phyloP scores from a whole-genome alignment of 2,888 invertebrate species.

The Oxystoma pomonae region DNA sequence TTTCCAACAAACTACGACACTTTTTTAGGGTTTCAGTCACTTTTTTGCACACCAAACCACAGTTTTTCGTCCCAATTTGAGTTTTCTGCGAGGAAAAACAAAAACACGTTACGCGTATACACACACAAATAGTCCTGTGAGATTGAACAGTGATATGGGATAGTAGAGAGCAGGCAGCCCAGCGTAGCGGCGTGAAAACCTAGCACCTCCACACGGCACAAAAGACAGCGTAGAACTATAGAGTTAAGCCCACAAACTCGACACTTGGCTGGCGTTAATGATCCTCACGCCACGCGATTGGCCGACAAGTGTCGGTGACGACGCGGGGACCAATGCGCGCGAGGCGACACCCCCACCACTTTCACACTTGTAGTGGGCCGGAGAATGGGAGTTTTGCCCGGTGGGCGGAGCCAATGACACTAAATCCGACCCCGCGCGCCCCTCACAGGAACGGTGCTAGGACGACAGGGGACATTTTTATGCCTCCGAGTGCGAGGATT shows the following conservation, averaged over 20 bases:
- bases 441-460: not conserved
- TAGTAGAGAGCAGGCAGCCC: not conserved
- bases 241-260: slow-evolving; percentile 42
- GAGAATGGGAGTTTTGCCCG: slow-evolving; percentile 46
- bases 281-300: slow-evolving; percentile 45
- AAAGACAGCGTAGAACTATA: slow-evolving; percentile 47
- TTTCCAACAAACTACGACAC: not conserved
- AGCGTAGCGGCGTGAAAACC: slow-evolving; percentile 27
- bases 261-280: slow-evolving; percentile 49
- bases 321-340: slow-evolving; percentile 44
- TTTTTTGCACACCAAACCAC: no score
- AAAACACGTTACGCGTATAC: no score
- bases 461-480: slow-evolving; percentile 24
- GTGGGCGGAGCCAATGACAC: slow-evolving; percentile 36
- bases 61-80: no score
- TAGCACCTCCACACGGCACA: slow-evolving; percentile 46
- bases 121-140: no score
- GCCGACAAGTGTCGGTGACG: slow-evolving; percentile 42
- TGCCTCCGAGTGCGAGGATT: slow-evolving; percentile 12
- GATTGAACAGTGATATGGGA: no score
- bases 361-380: slow-evolving; percentile 48
- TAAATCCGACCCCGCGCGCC: slow-evolving; percentile 17
- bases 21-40: not conserved
- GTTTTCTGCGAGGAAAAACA: no score
- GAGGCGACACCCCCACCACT: slow-evolving; percentile 48